Percentiles rank a stretch among this genome's conserved stretches.
Conservation (phyloP, 2,797 vertebrate genomes). For the Aplochiton taeniatus region DNA sequence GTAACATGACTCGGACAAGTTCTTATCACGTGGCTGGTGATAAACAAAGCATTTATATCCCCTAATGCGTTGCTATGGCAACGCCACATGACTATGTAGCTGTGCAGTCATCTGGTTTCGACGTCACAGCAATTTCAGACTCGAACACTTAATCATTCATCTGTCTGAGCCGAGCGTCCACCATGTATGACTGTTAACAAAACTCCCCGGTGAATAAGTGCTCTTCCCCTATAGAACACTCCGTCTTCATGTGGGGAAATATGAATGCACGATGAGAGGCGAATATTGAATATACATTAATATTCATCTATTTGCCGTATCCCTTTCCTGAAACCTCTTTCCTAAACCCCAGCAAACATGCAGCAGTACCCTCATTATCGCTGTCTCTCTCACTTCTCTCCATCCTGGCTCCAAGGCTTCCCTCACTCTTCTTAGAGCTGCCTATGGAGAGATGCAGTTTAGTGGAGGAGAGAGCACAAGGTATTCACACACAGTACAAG, state of each 20-base stretch:
- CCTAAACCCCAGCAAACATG: not conserved
- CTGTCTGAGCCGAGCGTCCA: not conserved
- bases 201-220: not conserved
- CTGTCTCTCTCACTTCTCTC: conserved; percentile 13
- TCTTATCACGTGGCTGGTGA: not conserved
- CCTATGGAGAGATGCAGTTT: not conserved
- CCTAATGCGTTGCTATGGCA: conserved; percentile 6
- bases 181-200: not conserved
- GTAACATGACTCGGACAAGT: not conserved
- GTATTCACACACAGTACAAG: conserved; percentile 24
- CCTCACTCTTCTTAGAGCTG: conserved; percentile 15
- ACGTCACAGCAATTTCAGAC: not conserved
- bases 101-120: too few species aligned
- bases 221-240: too few species aligned
- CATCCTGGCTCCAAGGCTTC: conserved; percentile 3
- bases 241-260: too few species aligned
- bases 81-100: not conserved
- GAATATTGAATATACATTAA: not conserved
- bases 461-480: not conserved
- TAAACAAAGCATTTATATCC: conserved; percentile 9
- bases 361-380: conserved; percentile 29
- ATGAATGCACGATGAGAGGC: too few species aligned
- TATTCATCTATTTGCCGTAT: not conserved
- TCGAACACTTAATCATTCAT: not conserved
- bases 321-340: not conserved